Base-by-base conservation (phyloP, 1,140 invertebrate genomes). In the Hyposmocoma kahamanoa region DNA sequence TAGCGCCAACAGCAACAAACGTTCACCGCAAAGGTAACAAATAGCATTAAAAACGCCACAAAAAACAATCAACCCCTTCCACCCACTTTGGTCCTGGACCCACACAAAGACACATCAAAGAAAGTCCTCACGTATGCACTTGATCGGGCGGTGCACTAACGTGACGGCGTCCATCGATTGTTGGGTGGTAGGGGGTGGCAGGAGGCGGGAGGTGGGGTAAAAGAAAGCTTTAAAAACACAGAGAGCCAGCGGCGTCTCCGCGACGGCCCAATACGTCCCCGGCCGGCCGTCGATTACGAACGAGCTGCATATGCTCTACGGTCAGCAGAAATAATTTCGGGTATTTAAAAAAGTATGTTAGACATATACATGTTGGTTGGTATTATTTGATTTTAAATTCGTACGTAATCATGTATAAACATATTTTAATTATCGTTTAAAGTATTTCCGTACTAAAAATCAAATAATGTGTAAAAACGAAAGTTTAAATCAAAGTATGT, bases 221-320 rank as follows among this genome's bases (percentile, higher is more conserved):
- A 73, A 75, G 72, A 75, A 75, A 70, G 74, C 67, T 75, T 75
- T 78, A 78, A 78, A 78, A 78, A 78, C 71, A 74, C 32, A 36
- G 61, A 73, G 63, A 70, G 71, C 62, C 59, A 53, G 57, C 51
- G 59, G 50, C 74, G 74, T 78, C 77, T 78, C 77, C 59, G 54
- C 67, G 69, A 76, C 73, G 67, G 72, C 53, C 72, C 69, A 76
- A 77, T 80, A 73, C 76, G 76, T 78, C 76, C 78, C 78, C 72
- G 60, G 72, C 60, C 68, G 75, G 63, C 70, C 76, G 69, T 72
- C 78, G 72, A 76, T 83, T 80, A 76, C 71, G 59, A 54, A 45
- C 52, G 53, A 49, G 55, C 50, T 76, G 69, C 69, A 75, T 75
- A 68, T 60, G 67, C 22, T 30, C 57, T 59, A 77, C 42, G 47